phyloP scores from a whole-genome alignment of 2,888 invertebrate species.

The Synergus gifuensis region DNA sequence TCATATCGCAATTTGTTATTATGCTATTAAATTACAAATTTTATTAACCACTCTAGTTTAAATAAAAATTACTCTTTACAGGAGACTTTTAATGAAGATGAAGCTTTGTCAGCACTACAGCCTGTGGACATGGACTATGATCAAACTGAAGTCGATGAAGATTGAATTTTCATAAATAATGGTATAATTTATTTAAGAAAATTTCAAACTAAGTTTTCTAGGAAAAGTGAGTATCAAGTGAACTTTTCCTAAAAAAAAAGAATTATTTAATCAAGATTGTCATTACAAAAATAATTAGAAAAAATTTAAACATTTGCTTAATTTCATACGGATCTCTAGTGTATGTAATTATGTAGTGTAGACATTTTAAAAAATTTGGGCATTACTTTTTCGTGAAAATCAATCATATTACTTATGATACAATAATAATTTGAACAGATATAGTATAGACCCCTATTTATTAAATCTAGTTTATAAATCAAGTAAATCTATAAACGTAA shows the following conservation, averaged over 20 bases:
- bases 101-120: slow-evolving; percentile 65
- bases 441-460: neutral
- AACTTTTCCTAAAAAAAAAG: too few relatives aligned
- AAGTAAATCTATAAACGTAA: neutral
- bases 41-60: neutral
- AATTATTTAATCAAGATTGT: neutral
- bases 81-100: slow-evolving; percentile 73
- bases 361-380: neutral
- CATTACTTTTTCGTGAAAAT: neutral
- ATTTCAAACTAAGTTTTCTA: neutral
- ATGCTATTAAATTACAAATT: slow-evolving; percentile 27
- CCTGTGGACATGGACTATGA: slow-evolving; percentile 68
- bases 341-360: neutral
- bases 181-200: slow-evolving; percentile 22
- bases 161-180: slow-evolving; percentile 40
- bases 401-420: neutral
- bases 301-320: neutral
- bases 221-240: too few relatives aligned
- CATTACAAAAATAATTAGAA: neutral
- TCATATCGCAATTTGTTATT: neutral
- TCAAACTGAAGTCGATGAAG: slow-evolving; percentile 56
- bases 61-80: slow-evolving; percentile 53
- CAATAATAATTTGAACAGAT: neutral
- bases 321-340: neutral
- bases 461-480: neutral